These are phyloP conservation scores for Diglossa brunneiventris DNA, from an alignment of 2,113 vertebrate species.

Conservation along the genomic window DNA sequence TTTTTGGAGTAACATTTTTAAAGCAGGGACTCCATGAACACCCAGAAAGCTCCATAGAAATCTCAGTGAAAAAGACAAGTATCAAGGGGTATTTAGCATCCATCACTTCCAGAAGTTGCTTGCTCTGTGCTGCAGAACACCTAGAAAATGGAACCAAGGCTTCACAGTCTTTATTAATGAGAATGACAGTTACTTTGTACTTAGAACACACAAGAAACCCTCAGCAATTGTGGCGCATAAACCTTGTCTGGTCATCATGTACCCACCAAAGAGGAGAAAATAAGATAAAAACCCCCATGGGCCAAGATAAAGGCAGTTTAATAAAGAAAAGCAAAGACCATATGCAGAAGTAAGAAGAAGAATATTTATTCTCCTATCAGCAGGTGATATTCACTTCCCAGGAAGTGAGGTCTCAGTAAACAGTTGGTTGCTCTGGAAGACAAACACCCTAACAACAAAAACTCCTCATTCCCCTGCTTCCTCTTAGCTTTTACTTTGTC, in stretches of 20 bases:
- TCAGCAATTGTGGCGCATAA: background rate
- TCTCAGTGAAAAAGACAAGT: background rate
- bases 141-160: background rate
- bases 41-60: background rate
- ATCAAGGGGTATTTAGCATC: background rate
- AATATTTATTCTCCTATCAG: background rate
- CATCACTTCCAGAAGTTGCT: background rate
- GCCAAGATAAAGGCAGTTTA: background rate
- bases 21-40: background rate
- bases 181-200: background rate
- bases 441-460: background rate
- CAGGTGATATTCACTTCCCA: background rate
- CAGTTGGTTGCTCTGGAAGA: background rate
- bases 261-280: background rate
- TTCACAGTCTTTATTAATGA: background rate
- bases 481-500: background rate
- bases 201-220: background rate
- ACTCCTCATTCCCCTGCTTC: rapidly evolving
- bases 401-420: background rate
- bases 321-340: background rate
- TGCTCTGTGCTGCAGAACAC: background rate
- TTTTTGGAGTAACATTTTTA: background rate
- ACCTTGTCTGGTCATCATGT: background rate
- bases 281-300: background rate
- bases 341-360: background rate